Percentiles rank a stretch among this genome's conserved stretches.
Conservation (phyloP, 30 jellyfish, hydroid and myxozoan genomes). For the Sanderia malayensis region DNA sequence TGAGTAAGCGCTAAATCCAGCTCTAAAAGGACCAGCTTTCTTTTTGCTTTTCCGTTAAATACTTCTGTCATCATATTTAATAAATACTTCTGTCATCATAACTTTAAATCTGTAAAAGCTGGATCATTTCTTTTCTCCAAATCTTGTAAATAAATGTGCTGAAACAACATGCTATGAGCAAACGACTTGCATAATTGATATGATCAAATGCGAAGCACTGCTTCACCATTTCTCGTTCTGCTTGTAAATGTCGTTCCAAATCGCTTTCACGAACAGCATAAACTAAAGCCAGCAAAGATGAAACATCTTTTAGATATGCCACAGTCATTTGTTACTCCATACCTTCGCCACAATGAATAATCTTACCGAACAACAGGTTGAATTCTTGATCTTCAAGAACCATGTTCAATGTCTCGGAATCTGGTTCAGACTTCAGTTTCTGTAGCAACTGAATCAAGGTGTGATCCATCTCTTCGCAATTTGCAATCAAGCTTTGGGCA, state of each 20-base stretch:
- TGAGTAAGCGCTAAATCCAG: conserved; percentile 44
- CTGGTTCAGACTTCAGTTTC: conserved; percentile 7
- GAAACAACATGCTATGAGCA: background rate
- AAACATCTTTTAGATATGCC: conserved; percentile 12
- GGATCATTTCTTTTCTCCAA: conserved; percentile 36
- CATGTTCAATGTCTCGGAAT: background rate
- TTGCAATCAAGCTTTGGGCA: conserved; percentile 1
- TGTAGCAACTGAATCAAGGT: conserved; percentile 1
- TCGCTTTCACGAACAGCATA: background rate
- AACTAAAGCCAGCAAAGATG: background rate
- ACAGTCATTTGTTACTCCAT: conserved; percentile 31
- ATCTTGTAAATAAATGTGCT: conserved; percentile 19
- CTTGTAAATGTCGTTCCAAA: conserved; percentile 9
- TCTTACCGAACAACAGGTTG: background rate
- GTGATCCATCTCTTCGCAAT: background rate
- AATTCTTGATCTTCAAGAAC: background rate
- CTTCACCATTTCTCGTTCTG: conserved; percentile 9
- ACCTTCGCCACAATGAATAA: conserved; percentile 14
- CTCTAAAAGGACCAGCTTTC: conserved; percentile 49
- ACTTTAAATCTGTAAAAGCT: conserved; percentile 10
- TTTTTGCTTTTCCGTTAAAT: conserved; percentile 29
- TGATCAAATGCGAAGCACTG: conserved; percentile 16
- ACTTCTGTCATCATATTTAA: conserved; percentile 40
- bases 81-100: conserved; percentile 24
- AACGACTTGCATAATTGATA: no score